Evolutionary conservation across 2,113 vertebrate genomes (phyloP), one percentile per base, ranked within the genome.

Genomic region (Aldabrachelys gigantea): DNA sequence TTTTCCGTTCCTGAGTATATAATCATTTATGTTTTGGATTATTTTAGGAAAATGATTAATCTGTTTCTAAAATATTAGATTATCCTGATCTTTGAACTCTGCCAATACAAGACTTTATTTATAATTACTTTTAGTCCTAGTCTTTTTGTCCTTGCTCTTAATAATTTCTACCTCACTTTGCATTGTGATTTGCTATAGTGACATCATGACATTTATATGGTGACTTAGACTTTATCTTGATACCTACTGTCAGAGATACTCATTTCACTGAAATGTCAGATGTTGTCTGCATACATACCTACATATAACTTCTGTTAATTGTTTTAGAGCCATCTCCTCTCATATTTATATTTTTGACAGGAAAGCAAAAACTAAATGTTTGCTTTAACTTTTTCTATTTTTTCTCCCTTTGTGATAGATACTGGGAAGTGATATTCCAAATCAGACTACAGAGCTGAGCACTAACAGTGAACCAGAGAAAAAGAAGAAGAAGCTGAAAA

Each of bases 401-500:
- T 76, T 95, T 90, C 10, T 53, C 80, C 85, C 88, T 79, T 86
- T 96, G 19, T 96, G 96, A 78, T 85, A 99, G 99, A 98, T 99
- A 84, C 93, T 97, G 50, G 99, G 98, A 94, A 97, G 98, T 62
- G 99, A 98, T 78, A 94, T 93, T 47, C 72, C 97, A 69, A 44
- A 49, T 49, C 86, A 72, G 65, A n/a, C 93, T 56, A 31, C 94
- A 52, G 88, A 95, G 24, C 22, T 7, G 24, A 97, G 62, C 87
- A 80, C 47, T 53, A 98, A 98, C 27, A 85, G 85, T 0, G 98
- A 98, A 97, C 99, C 99, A 24, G 97, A 97, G 62, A 96, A 97
- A 69, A 99, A 99, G 98, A 99, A 99, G 95, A 98, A 96, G 84
- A 99, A 98, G 94, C 85, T 98, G 92, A 96, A 98, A 94, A 95